Evolutionary conservation across 1,140 invertebrate genomes (phyloP).

Genomic region (Drosophila mayri): DNA sequence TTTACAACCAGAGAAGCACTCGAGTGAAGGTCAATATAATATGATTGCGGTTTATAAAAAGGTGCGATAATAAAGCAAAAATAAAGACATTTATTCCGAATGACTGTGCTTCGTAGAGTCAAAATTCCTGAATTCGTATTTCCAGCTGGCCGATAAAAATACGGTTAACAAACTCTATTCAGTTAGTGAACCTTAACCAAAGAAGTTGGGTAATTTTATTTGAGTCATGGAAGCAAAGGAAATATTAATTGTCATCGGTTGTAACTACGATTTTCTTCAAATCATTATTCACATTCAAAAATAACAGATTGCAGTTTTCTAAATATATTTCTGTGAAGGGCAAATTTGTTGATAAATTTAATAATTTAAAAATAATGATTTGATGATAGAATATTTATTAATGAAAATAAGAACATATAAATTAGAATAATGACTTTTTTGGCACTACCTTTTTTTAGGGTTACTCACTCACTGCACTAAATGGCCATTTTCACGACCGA

Average conservation of each 20-base stretch:
- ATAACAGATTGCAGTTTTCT: neutral
- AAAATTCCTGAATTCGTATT: neutral
- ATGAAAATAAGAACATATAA: neutral
- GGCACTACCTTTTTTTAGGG: too few relatives aligned
- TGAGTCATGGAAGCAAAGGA: neutral
- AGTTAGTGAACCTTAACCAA: neutral
- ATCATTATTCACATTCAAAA: neutral
- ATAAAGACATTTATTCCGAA: constrained; percentile 2
- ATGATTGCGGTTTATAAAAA: constrained; percentile 19
- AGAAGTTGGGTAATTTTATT: neutral
- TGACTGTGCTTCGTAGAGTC: constrained; percentile 5
- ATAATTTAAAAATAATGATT: too few relatives aligned
- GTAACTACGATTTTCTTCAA: neutral
- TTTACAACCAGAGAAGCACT: constrained; percentile 27
- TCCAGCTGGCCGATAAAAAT: constrained; percentile 1
- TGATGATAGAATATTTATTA: neutral
- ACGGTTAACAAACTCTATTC: constrained; percentile 2
- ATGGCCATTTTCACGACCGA: constrained; percentile 27
- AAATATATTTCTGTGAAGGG: too few relatives aligned
- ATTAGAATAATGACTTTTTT: too few relatives aligned
- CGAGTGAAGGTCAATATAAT: constrained; percentile 35
- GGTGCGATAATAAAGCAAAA: constrained; percentile 27
- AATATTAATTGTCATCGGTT: constrained; percentile 1
- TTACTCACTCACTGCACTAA: constrained; percentile 12
- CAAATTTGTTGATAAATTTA: too few relatives aligned